Percentiles rank a stretch among this genome's conserved stretches.
Evolutionary conservation across 92 coral and sea anemone species (phyloP).

Genomic region (Pocillopora grandis): DNA sequence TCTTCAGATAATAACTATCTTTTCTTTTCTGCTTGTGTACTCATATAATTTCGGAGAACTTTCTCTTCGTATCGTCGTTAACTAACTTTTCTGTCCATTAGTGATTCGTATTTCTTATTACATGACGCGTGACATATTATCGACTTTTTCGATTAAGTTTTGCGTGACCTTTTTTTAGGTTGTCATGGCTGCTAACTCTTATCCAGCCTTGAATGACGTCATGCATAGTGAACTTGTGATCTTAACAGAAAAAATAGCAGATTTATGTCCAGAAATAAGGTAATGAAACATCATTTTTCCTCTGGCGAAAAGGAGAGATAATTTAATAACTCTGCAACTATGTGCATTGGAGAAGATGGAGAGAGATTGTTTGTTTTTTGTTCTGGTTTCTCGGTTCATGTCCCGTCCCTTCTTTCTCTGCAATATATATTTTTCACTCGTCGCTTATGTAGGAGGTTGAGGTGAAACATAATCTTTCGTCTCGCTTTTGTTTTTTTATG

Average conservation of each 20-base stretch:
- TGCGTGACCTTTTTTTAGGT: constrained; percentile 56
- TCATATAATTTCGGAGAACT: too few relatives aligned
- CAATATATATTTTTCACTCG: too few relatives aligned
- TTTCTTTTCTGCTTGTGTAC: too few relatives aligned
- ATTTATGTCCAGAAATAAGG: constrained; percentile 85
- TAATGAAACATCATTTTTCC: constrained; percentile 17
- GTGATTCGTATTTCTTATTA: neutral
- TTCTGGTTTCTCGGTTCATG: too few relatives aligned
- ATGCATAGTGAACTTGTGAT: constrained; percentile 87
- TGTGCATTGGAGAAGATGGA: too few relatives aligned
- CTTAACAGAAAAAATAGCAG: constrained; percentile 77
- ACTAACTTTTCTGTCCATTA: neutral
- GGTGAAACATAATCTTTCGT: neutral
- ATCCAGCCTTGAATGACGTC: constrained; percentile 97
- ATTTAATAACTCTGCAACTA: neutral
- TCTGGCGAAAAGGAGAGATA: too few relatives aligned
- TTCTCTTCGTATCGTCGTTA: too few relatives aligned
- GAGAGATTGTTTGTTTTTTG: too few relatives aligned
- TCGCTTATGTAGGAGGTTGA: too few relatives aligned
- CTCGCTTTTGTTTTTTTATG: neutral
- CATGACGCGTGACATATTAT: neutral
- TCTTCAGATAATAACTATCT: too few relatives aligned
- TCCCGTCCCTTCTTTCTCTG: too few relatives aligned
- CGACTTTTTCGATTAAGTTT: neutral
- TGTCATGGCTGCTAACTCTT: constrained; percentile 94